Conservation (phyloP, 2,797 vertebrate genomes). For the Echeneis naucrates region DNA sequence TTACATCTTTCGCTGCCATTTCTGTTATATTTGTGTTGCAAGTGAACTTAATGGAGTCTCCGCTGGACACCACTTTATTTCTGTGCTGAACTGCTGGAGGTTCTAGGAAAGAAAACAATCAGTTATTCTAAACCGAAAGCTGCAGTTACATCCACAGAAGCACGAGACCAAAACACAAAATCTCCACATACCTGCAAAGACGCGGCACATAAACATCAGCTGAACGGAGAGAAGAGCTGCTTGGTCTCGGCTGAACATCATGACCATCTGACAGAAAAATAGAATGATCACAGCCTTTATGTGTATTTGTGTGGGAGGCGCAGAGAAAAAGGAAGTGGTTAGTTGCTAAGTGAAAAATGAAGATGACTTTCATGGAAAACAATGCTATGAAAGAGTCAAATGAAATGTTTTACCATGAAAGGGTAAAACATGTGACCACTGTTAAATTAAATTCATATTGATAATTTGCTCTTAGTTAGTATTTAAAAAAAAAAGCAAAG, state of each 20-base stretch:
- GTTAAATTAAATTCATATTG: no score
- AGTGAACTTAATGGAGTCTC: slow-evolving; percentile 13
- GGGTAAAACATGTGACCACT: no score
- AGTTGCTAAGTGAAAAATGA: not conserved
- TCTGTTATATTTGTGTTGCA: not conserved
- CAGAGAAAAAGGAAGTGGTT: slow-evolving; percentile 24
- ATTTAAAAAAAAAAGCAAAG: no score
- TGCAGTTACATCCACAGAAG: not conserved
- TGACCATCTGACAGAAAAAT: not conserved
- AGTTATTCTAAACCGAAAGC: not conserved
- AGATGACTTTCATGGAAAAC: not conserved
- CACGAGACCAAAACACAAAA: slow-evolving; percentile 6
- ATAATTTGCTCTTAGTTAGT: no score
- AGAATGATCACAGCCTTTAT: not conserved
- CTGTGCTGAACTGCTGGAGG: rapidly evolving
- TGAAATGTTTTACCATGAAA: no score
- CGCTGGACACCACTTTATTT: not conserved
- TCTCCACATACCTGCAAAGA: slow-evolving; percentile 45
- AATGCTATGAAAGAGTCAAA: not conserved
- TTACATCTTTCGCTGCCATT: no score
- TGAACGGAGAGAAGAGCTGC: slow-evolving; percentile 33
- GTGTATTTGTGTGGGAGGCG: not conserved
- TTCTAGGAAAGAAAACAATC: not conserved
- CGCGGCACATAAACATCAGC: not conserved
- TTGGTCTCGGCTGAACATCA: slow-evolving; percentile 32